A percentile compares a stretch with the other conserved stretches of the same genome.
These are phyloP conservation scores for Hypsopygia costalis DNA, from an alignment of 2,888 invertebrate species.

Conservation along the genomic window DNA sequence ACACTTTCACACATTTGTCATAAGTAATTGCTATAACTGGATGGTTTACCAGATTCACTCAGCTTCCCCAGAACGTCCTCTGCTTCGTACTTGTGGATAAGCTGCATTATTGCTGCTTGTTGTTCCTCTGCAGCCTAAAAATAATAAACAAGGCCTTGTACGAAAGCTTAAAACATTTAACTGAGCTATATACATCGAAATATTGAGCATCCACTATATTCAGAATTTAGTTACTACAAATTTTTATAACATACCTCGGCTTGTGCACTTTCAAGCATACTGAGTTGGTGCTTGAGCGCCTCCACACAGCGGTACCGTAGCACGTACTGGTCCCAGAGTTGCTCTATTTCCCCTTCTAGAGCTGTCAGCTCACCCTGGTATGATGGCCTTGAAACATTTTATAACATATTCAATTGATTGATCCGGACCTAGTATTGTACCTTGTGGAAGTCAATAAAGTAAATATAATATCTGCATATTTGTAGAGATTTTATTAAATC, in stretches of 20 bases:
- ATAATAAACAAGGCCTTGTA: neutral
- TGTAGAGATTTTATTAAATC: no score
- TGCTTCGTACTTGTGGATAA: slow-evolving; percentile 77
- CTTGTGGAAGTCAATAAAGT: neutral
- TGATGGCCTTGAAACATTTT: slow-evolving; percentile 84
- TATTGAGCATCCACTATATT: no score
- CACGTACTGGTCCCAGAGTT: slow-evolving; percentile 93
- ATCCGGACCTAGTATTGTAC: neutral
- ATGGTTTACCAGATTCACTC: slow-evolving; percentile 65
- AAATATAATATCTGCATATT: no score
- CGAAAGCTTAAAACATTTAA: no score
- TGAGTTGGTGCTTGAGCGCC: slow-evolving; percentile 92
- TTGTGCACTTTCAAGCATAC: slow-evolving; percentile 89
- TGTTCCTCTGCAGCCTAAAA: slow-evolving; percentile 85
- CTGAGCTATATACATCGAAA: no score
- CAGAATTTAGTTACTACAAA: no score
- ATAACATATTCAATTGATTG: neutral
- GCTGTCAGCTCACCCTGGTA: slow-evolving; percentile 97
- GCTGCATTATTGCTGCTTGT: slow-evolving; percentile 80
- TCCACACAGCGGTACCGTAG: slow-evolving; percentile 92
- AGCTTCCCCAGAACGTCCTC: slow-evolving; percentile 75
- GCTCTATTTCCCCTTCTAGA: slow-evolving; percentile 90
- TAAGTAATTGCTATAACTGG: no score
- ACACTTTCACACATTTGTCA: no score
- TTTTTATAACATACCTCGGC: slow-evolving; percentile 67